Evolutionary conservation across 2,888 invertebrate species (phyloP).

Genomic region (Acanthosoma haemorrhoidale): DNA sequence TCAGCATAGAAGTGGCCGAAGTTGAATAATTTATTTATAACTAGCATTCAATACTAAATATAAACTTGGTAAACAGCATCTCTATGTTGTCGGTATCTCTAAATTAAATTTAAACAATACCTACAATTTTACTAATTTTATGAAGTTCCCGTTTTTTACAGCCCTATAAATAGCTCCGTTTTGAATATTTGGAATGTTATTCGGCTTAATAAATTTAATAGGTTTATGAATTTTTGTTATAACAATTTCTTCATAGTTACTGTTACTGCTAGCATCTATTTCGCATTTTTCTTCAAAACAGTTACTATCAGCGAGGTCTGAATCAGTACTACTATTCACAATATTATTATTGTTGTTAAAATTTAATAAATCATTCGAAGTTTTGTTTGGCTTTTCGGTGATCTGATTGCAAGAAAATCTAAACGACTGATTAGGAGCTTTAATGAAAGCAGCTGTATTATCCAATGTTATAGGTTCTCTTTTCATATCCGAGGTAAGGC

Average conservation of each 20-base stretch:
- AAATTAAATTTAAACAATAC: slow-evolving; percentile 1
- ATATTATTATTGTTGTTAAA: slow-evolving; percentile 3
- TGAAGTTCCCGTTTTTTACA: slow-evolving; percentile 44
- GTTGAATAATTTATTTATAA: neutral
- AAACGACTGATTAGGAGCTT: slow-evolving; percentile 30
- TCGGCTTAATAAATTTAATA: slow-evolving; percentile 17
- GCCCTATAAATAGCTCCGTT: slow-evolving; percentile 44
- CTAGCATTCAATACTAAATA: neutral
- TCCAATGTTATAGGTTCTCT: neutral
- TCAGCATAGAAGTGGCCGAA: neutral
- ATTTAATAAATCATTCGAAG: neutral
- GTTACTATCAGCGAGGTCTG: neutral
- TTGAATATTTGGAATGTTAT: slow-evolving; percentile 15
- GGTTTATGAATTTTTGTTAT: slow-evolving; percentile 3
- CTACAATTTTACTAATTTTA: slow-evolving; percentile 42
- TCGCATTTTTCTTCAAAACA: neutral
- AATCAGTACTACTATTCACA: neutral
- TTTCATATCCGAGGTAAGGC: neutral
- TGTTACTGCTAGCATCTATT: neutral
- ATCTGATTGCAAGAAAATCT: slow-evolving; percentile 15
- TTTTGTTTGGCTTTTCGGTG: slow-evolving; percentile 10
- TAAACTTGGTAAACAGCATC: neutral
- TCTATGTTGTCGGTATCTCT: no score
- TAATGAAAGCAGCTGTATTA: slow-evolving; percentile 13
- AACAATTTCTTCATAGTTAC: neutral